These are phyloP conservation scores for Himalopsyche kuldschensis DNA, from an alignment of 2,888 invertebrate species.

Conservation along the genomic window DNA sequence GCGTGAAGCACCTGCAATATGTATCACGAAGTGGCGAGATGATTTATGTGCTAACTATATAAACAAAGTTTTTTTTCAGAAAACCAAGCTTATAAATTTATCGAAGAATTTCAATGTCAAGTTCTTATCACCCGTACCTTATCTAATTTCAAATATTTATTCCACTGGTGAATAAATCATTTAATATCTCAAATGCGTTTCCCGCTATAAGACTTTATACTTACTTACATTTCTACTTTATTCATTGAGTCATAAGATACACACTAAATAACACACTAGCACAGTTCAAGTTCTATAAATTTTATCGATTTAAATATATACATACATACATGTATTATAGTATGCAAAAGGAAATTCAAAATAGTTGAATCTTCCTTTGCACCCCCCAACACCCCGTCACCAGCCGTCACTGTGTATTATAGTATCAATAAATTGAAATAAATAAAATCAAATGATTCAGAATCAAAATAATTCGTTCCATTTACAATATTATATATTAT, in stretches of 20 bases:
- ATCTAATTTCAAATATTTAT: background rate
- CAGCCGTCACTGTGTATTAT: too few species aligned
- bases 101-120: constrained; percentile 3
- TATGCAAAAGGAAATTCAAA: too few species aligned
- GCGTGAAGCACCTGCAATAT: background rate
- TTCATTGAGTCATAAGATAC: background rate
- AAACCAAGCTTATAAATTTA: background rate
- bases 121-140: background rate
- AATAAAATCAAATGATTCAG: too few species aligned
- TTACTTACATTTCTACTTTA: background rate
- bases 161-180: background rate
- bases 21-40: background rate
- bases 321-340: too few species aligned
- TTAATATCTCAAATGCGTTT: background rate
- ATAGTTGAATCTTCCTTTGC: too few species aligned
- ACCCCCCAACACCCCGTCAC: too few species aligned
- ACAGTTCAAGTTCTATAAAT: too few species aligned
- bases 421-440: too few species aligned
- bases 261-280: too few species aligned
- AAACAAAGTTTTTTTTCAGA: background rate
- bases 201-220: background rate
- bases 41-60: background rate
- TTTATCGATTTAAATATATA: too few species aligned
- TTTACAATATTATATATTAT: too few species aligned
- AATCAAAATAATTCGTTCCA: too few species aligned